A percentile compares a stretch with the other conserved stretches of the same genome.
These are phyloP conservation scores for Pimpla rufipes DNA, from an alignment of 2,888 invertebrate genomes.

Conservation along the genomic window DNA sequence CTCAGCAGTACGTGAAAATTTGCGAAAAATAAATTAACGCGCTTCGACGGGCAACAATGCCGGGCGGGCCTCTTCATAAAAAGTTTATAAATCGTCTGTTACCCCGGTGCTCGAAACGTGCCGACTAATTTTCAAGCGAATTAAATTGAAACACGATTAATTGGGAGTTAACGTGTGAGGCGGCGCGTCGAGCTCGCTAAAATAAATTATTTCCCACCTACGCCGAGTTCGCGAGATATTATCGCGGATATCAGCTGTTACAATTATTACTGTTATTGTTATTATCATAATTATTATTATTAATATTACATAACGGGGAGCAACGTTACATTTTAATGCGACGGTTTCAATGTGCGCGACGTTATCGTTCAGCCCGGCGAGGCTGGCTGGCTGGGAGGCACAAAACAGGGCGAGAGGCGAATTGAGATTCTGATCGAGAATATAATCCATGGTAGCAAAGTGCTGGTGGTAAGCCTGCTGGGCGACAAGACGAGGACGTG, in stretches of 20 bases:
- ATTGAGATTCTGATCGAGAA: slow-evolving; percentile 56
- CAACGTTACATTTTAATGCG: slow-evolving; percentile 34
- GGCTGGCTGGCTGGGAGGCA: slow-evolving; percentile 2
- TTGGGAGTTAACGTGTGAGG: neutral
- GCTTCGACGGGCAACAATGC: neutral
- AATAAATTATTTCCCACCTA: slow-evolving; percentile 4
- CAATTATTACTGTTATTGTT: slow-evolving; percentile 24
- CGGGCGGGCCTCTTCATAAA: neutral
- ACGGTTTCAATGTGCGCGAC: slow-evolving; percentile 32
- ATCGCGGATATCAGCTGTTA: slow-evolving; percentile 5
- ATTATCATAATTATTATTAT: slow-evolving; percentile 13
- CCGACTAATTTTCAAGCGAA: neutral
- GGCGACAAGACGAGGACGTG: slow-evolving; percentile 47
- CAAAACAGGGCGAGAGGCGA: slow-evolving; percentile 11
- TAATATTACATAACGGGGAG: too few species aligned
- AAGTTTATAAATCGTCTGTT: neutral
- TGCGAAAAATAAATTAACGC: neutral
- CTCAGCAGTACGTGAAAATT: neutral
- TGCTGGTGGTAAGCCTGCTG: slow-evolving; percentile 43
- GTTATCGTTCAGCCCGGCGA: slow-evolving; percentile 38
- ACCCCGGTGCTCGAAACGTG: neutral
- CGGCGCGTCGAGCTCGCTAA: neutral
- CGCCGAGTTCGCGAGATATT: neutral
- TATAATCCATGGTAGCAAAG: slow-evolving; percentile 55
- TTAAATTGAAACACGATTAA: neutral